phyloP scores from a whole-genome alignment of 2,888 invertebrate species.

The Caenorhabditis becei region DNA sequence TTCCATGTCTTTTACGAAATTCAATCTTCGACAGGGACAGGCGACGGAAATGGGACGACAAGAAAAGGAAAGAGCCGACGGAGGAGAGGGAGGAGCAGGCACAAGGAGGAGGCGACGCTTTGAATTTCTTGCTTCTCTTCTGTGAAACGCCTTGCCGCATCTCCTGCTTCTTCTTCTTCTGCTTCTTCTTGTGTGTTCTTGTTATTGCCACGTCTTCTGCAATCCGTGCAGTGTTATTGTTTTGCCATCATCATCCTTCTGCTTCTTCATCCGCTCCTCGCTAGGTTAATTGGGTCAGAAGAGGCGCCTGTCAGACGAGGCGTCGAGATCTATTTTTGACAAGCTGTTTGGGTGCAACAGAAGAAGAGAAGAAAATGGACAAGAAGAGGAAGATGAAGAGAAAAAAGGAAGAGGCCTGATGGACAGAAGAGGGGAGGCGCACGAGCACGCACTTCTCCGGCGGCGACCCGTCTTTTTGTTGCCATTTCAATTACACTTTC shows the following conservation, averaged over 20 bases:
- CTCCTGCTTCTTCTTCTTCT: conserved; percentile 13
- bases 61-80: conserved; percentile 36
- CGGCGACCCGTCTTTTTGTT: conserved; percentile 36
- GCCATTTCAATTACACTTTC: conserved; percentile 57
- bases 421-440: conserved; percentile 34
- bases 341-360: conserved; percentile 18
- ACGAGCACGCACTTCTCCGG: conserved; percentile 12
- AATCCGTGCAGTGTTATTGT: conserved; percentile 10
- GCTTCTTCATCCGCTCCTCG: conserved; percentile 8
- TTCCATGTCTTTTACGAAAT: conserved; percentile 52
- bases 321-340: conserved; percentile 30
- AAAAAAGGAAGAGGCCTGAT: conserved; percentile 17
- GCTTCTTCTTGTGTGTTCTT: conserved; percentile 44
- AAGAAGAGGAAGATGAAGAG: conserved; percentile 22
- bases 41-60: conserved; percentile 58
- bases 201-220: conserved; percentile 33
- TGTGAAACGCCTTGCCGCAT: conserved; percentile 53
- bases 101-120: conserved; percentile 16
- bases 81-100: conserved; percentile 8
- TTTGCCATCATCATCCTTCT: not conserved
- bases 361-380: conserved; percentile 24
- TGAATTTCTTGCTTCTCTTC: conserved; percentile 56
- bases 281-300: conserved; percentile 33
- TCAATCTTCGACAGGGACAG: conserved; percentile 59
- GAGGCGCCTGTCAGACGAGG: not conserved